These are phyloP conservation scores for Erebia aethiops DNA, from an alignment of 2,888 invertebrate species.

Conservation along the genomic window DNA sequence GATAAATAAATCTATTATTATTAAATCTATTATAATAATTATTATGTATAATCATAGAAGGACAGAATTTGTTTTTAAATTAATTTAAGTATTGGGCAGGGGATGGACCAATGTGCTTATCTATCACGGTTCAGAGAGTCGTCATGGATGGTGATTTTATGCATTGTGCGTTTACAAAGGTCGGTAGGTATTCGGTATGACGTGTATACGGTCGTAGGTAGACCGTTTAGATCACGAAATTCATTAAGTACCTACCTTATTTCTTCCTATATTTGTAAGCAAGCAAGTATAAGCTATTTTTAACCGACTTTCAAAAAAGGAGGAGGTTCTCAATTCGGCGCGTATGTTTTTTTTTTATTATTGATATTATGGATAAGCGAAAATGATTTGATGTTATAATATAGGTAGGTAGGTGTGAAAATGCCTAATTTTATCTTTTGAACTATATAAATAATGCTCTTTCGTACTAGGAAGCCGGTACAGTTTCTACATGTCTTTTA, in stretches of 20 bases:
- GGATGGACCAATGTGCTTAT: constrained; percentile 48
- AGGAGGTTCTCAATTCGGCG: no score
- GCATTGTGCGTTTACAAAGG: constrained; percentile 44
- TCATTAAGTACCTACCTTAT: background rate
- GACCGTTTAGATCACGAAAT: background rate
- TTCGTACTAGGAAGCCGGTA: no score
- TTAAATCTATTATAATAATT: no score
- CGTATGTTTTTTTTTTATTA: no score
- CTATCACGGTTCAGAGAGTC: constrained; percentile 70
- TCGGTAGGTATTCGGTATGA: constrained; percentile 3
- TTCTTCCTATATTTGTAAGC: no score
- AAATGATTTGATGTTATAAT: no score
- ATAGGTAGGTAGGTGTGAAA: background rate
- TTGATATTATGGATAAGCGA: no score
- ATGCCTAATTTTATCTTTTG: background rate
- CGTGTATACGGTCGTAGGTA: background rate
- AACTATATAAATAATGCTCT: background rate
- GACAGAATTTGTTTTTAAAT: background rate
- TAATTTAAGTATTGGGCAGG: constrained; percentile 32
- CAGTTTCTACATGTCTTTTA: background rate
- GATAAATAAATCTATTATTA: no score
- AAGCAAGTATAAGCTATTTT: no score
- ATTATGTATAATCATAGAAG: no score
- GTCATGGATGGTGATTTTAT: constrained; percentile 69
- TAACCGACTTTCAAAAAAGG: no score